Percentiles rank a stretch among this genome's conserved stretches.
phyloP scores from a whole-genome alignment of 2,797 vertebrate species.

The Myoxocephalus aenaeus region DNA sequence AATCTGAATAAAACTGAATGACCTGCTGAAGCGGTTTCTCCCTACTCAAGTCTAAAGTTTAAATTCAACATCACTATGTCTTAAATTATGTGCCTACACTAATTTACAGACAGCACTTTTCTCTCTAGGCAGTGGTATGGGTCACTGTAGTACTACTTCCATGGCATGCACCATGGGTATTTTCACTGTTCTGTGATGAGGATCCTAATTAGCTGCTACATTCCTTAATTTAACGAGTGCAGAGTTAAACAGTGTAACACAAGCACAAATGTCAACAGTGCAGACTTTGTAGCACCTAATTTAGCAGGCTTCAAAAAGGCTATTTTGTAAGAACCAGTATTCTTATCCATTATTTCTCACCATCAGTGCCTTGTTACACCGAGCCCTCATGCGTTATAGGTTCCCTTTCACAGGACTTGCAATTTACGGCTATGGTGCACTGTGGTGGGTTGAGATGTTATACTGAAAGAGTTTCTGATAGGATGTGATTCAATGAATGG shows the following conservation, averaged over 20 bases:
- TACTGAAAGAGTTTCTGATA: constrained; percentile 7
- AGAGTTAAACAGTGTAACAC: constrained; percentile 60
- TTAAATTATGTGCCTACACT: constrained; percentile 19
- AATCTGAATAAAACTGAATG: background rate
- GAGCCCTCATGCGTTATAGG: constrained; percentile 22
- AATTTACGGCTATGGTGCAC: constrained; percentile 17
- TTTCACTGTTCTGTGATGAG: constrained; percentile 62
- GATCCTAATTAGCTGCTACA: constrained; percentile 68
- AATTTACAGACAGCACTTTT: constrained; percentile 19
- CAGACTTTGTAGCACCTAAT: constrained; percentile 49
- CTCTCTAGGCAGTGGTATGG: constrained; percentile 32
- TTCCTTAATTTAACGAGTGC: constrained; percentile 68
- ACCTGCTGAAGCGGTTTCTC: constrained; percentile 11
- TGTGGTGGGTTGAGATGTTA: constrained; percentile 6
- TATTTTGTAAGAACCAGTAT: constrained; percentile 31
- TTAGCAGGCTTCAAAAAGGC: constrained; percentile 37
- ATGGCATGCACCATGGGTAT: constrained; percentile 45
- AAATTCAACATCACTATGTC: constrained; percentile 17
- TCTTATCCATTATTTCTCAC: constrained; percentile 33
- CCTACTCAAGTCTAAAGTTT: background rate
- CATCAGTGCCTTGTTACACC: constrained; percentile 21
- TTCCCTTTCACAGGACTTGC: constrained; percentile 32
- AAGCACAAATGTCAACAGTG: constrained; percentile 58
- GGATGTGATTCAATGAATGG: constrained; percentile 3
- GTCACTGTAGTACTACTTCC: constrained; percentile 45